Percentiles rank a stretch among this genome's conserved stretches.
These are phyloP conservation scores for Hermaeophaga mercurialis DNA, from an alignment of 2,888 invertebrate species.

Conservation along the genomic window DNA sequence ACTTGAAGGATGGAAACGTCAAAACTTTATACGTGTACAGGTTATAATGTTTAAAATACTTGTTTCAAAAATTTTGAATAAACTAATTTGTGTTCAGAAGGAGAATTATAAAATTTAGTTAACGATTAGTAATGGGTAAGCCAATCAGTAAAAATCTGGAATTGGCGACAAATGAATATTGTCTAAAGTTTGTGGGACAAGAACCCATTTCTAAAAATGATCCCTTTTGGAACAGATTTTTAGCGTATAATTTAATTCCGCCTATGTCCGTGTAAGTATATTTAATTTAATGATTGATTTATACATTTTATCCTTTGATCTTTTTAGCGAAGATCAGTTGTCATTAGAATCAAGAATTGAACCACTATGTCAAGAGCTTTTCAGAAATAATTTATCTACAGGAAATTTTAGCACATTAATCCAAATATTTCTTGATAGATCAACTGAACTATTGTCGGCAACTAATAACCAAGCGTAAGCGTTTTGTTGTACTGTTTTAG, in stretches of 20 bases:
- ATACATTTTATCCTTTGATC: slow-evolving; percentile 8
- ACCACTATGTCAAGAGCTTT: slow-evolving; percentile 72
- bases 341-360: slow-evolving; percentile 82
- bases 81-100: neutral
- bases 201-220: slow-evolving; percentile 84
- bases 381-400: slow-evolving; percentile 84
- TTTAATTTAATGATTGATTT: slow-evolving; percentile 7
- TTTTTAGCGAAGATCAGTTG: slow-evolving; percentile 76
- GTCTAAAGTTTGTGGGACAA: slow-evolving; percentile 78
- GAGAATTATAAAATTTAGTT: slow-evolving; percentile 12
- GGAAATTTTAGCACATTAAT: slow-evolving; percentile 91
- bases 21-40: slow-evolving; percentile 25
- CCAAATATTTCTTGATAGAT: slow-evolving; percentile 81
- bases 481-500: too few species aligned
- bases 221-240: slow-evolving; percentile 91
- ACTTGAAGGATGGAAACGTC: slow-evolving; percentile 20
- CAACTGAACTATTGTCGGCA: slow-evolving; percentile 81
- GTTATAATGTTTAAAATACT: slow-evolving; percentile 19
- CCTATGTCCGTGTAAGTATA: slow-evolving; percentile 72
- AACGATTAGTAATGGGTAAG: slow-evolving; percentile 72
- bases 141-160: slow-evolving; percentile 81
- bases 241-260: slow-evolving; percentile 87
- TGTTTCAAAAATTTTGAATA: slow-evolving; percentile 12
- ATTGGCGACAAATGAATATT: slow-evolving; percentile 78
- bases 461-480: slow-evolving; percentile 88